Conservation (phyloP, 2,797 vertebrate genomes). For the Poecilia picta region DNA sequence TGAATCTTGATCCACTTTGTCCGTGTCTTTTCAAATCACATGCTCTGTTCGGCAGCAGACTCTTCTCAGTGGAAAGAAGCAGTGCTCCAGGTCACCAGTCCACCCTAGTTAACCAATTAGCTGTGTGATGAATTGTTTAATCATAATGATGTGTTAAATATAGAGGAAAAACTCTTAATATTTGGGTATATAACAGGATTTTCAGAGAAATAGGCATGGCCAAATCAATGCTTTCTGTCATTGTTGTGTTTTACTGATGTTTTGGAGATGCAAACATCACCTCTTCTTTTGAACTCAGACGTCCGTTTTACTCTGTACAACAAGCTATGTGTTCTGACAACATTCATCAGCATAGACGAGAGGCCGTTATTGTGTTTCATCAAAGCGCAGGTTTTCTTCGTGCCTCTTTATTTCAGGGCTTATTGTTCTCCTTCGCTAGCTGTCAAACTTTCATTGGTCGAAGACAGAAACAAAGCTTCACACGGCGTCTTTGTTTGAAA, state of each 20-base stretch:
- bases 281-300: background rate
- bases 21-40: background rate
- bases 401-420: constrained; percentile 26
- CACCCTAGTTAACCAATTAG: background rate
- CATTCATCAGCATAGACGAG: constrained; percentile 24
- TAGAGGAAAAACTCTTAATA: background rate
- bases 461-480: constrained; percentile 5
- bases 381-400: constrained; percentile 28
- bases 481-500: background rate
- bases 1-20: background rate
- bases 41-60: background rate
- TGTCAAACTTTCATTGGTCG: constrained; percentile 13
- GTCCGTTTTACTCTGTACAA: background rate
- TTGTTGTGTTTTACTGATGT: background rate
- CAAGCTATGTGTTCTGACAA: constrained; percentile 16
- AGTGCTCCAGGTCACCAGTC: background rate
- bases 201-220: background rate
- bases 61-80: background rate
- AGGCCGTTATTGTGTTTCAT: constrained; percentile 24
- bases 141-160: background rate
- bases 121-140: background rate
- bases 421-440: constrained; percentile 7
- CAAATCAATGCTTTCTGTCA: background rate
- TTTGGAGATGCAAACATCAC: background rate
- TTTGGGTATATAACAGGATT: background rate